Evolutionary conservation across 2,113 vertebrate species (phyloP).

Genomic region (Laticauda laticaudata): DNA sequence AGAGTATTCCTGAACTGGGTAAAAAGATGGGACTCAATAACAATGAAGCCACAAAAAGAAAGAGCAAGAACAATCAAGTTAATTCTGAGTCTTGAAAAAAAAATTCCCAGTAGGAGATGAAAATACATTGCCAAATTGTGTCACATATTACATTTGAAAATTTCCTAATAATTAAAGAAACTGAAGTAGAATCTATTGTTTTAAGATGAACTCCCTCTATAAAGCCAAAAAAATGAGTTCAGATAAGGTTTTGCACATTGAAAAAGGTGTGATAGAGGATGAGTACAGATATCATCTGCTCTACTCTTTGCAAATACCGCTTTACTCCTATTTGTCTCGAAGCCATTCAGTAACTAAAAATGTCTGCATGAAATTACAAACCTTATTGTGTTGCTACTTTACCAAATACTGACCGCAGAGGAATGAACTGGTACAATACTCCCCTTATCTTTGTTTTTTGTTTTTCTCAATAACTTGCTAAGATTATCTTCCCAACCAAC

Average conservation of each 20-base stretch:
- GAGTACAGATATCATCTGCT: too few relatives aligned
- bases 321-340: not conserved
- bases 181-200: not conserved
- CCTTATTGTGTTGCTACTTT: not conserved
- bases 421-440: not conserved
- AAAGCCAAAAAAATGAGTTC: not conserved
- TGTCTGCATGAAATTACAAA: not conserved
- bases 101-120: not conserved
- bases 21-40: not conserved
- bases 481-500: not conserved
- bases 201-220: not conserved
- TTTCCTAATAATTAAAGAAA: conserved; percentile 8
- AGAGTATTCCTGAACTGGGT: not conserved
- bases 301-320: not conserved
- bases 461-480: not conserved
- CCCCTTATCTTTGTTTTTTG: not conserved
- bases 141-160: not conserved
- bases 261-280: not conserved
- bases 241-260: not conserved
- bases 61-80: not conserved
- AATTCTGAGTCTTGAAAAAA: not conserved
- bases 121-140: not conserved
- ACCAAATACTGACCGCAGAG: too few relatives aligned
- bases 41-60: not conserved
- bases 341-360: not conserved